Base-by-base conservation (phyloP, 2,797 vertebrate species). In the Scomberomorus guttatus region DNA sequence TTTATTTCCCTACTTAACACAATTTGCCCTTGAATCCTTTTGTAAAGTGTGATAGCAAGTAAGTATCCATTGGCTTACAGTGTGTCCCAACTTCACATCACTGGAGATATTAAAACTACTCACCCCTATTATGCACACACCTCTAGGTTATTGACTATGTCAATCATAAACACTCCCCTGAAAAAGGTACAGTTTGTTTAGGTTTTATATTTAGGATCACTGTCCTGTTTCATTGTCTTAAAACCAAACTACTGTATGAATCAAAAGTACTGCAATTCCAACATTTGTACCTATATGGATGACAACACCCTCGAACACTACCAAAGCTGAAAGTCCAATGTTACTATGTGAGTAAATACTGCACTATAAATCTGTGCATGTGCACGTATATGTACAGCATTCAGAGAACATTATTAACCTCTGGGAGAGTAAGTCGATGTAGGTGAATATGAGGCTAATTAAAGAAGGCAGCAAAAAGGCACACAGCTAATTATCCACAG, bases 361-460 rank as follows among this genome's bases (percentile, higher is more conserved):
- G 42, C 39, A 46, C 62, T 32, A 32, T 44, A 72, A 32, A 52
- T 80, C 22, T 37, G 51, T 77, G 62, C 44, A n/a, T 27, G 56
- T 58, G 42, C 42, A 52, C 13, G 4, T 42, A 42, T 57, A 67
- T 65, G 51, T 59, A 69, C 27, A 52, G 39, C 48, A 80, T 46
- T 78, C 24, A 57, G 4, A 66, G 71, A 84, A 81, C 72, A 82
- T 80, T 64, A 87, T 87, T 88, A 88, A 92, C 84, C 81, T 91
- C 82, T 86, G 60, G 60, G 62, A 68, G 57, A 84, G 24, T 22
- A 62, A 79, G 70, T 74, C 44, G 18, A 79, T 84, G 75, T 82
- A 73, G 75, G 62, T 83, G 84, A 91, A 60, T 78, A 75, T 57
- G 64, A 86, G 51, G 76, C 77, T 91, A 89, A 92, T 91, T 91